A percentile compares a stretch with the other conserved stretches of the same genome.
These are phyloP conservation scores for Phyllostomus discolor DNA, from an alignment of 2,113 vertebrate species.

Conservation along the genomic window DNA sequence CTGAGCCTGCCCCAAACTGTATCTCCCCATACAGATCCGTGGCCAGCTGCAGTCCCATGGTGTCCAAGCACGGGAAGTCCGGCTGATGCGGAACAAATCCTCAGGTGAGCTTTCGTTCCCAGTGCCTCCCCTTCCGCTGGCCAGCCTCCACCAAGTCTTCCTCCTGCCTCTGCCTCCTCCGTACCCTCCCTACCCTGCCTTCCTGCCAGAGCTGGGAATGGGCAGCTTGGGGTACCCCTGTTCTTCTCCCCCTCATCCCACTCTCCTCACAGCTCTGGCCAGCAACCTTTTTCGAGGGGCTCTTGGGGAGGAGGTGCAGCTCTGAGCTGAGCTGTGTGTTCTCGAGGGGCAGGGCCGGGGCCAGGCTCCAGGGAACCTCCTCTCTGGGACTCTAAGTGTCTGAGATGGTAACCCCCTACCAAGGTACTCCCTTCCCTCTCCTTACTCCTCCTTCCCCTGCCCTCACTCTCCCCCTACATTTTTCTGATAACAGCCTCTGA, in stretches of 20 bases:
- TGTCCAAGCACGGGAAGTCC: constrained; percentile 90
- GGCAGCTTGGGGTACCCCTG: constrained; percentile 49
- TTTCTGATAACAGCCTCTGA: constrained; percentile 53
- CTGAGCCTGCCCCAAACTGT: constrained; percentile 33
- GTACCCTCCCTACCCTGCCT: constrained; percentile 28
- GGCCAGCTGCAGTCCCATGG: constrained; percentile 88
- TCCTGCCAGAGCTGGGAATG: constrained; percentile 60
- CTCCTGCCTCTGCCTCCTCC: constrained; percentile 53
- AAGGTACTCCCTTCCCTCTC: constrained; percentile 3
- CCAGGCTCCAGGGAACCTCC: constrained; percentile 45
- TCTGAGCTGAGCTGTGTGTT: constrained; percentile 30
- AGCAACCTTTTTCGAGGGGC: neutral
- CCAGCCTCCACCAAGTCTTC: constrained; percentile 55
- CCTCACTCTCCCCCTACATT: constrained; percentile 14
- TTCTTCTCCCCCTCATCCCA: neutral
- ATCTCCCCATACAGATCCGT: constrained; percentile 83
- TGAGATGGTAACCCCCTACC: constrained; percentile 30
- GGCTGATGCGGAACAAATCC: constrained; percentile 94
- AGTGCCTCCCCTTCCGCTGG: constrained; percentile 49
- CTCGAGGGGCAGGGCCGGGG: constrained; percentile 52
- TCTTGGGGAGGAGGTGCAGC: constrained; percentile 10
- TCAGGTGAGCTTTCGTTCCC: constrained; percentile 88
- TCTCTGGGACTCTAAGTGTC: constrained; percentile 48
- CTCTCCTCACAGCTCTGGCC: constrained; percentile 36
- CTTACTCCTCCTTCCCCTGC: constrained; percentile 31